Conservation (phyloP, 2,888 invertebrate species). For the Cheilosia soror region DNA sequence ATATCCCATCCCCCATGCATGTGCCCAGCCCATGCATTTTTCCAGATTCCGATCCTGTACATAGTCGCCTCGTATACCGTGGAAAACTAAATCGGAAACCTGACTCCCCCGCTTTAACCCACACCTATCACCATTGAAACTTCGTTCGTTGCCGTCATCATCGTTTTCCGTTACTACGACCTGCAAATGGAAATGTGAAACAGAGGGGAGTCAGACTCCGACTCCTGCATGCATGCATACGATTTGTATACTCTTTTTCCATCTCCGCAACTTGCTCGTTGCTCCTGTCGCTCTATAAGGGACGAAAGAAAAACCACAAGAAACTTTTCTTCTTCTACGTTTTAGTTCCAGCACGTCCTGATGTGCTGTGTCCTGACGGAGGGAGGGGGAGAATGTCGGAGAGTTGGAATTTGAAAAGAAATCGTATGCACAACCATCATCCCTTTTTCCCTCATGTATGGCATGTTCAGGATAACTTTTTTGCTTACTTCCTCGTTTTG, state of each 20-base stretch:
- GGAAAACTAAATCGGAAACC: slow-evolving; percentile 21
- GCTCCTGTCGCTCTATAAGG: not conserved
- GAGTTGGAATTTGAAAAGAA: slow-evolving; percentile 55
- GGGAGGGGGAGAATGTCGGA: not conserved
- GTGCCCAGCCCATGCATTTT: slow-evolving; percentile 16
- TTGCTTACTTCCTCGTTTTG: slow-evolving; percentile 57
- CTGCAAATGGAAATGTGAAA: slow-evolving; percentile 36
- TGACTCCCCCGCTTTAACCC: slow-evolving; percentile 16
- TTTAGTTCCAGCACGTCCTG: slow-evolving; percentile 52
- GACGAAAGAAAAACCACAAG: slow-evolving; percentile 40
- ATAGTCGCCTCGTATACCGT: not conserved
- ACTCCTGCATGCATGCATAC: slow-evolving; percentile 58
- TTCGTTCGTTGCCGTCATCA: not conserved
- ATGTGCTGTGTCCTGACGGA: not conserved
- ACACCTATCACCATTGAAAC: not conserved
- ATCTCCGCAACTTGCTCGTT: not conserved
- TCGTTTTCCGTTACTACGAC: slow-evolving; percentile 25
- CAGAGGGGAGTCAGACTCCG: slow-evolving; percentile 28
- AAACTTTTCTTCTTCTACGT: slow-evolving; percentile 31
- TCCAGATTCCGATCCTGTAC: too few species aligned
- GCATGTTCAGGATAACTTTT: not conserved
- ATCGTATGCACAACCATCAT: slow-evolving; percentile 74
- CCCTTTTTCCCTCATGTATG: slow-evolving; percentile 39
- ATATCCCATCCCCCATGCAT: too few species aligned
- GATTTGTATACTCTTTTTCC: slow-evolving; percentile 30